Evolutionary conservation across 1,140 invertebrate species (phyloP).

Genomic region (Drosophila teissieri): DNA sequence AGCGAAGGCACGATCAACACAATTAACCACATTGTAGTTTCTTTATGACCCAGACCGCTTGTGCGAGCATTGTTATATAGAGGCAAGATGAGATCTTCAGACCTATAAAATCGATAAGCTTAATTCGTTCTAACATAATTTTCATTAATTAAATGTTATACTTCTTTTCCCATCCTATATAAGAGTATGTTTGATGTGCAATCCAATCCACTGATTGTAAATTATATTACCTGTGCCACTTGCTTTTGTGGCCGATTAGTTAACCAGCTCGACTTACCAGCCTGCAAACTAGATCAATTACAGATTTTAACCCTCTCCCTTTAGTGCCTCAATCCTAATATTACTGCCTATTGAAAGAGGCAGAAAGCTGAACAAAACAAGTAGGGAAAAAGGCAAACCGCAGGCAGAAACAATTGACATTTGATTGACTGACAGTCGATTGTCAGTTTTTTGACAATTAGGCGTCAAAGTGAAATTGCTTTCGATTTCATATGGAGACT

Average conservation of each 20-base stretch:
- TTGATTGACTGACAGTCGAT: slow-evolving; percentile 76
- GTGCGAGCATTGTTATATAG: slow-evolving; percentile 55
- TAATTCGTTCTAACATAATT: background rate
- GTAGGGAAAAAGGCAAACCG: slow-evolving; percentile 34
- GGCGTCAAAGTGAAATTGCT: slow-evolving; percentile 75
- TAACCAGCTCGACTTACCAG: slow-evolving; percentile 48
- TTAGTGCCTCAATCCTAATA: slow-evolving; percentile 1
- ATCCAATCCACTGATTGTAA: slow-evolving; percentile 1
- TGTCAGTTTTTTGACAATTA: slow-evolving; percentile 77
- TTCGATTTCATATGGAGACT: slow-evolving; percentile 61
- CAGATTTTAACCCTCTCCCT: slow-evolving; percentile 10
- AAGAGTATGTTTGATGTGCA: background rate
- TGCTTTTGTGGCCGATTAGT: slow-evolving; percentile 63
- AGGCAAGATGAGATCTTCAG: slow-evolving; percentile 14
- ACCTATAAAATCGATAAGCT: background rate
- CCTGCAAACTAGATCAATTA: slow-evolving; percentile 8
- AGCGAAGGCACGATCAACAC: slow-evolving; percentile 53
- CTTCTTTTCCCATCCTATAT: no score
- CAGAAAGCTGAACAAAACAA: slow-evolving; percentile 3
- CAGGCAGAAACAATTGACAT: slow-evolving; percentile 63
- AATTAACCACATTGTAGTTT: slow-evolving; percentile 68
- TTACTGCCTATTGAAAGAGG: slow-evolving; percentile 4
- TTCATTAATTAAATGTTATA: background rate
- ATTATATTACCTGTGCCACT: slow-evolving; percentile 3
- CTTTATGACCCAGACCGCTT: slow-evolving; percentile 35